A percentile compares a stretch with the other conserved stretches of the same genome.
Evolutionary conservation across 2,888 invertebrate species (phyloP).

Genomic region (Aquatica leii): DNA sequence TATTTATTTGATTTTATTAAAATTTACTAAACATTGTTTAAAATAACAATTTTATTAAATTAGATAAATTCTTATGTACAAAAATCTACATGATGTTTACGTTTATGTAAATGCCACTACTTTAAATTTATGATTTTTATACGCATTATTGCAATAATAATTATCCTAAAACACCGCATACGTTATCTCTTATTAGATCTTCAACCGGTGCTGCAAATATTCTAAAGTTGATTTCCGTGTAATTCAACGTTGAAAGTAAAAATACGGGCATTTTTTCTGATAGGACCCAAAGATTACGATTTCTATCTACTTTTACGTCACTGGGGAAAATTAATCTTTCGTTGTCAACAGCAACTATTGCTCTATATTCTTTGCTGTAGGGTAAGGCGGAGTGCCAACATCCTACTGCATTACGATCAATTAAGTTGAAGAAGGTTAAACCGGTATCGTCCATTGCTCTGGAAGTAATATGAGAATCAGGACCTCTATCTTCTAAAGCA

Average conservation of each 20-base stretch:
- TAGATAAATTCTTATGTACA: too few species aligned
- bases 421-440: constrained; percentile 77
- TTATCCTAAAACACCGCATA: constrained; percentile 66
- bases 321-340: constrained; percentile 79
- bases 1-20: too few species aligned
- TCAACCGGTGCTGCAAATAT: constrained; percentile 76
- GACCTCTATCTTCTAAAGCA: constrained; percentile 71
- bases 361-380: constrained; percentile 72
- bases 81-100: too few species aligned
- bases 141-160: background rate
- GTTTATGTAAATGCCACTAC: too few species aligned
- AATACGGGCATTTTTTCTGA: constrained; percentile 86
- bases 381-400: constrained; percentile 80
- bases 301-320: constrained; percentile 79
- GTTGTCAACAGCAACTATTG: constrained; percentile 77
- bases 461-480: constrained; percentile 74
- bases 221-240: constrained; percentile 80
- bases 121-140: too few species aligned
- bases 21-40: too few species aligned
- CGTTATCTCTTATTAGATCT: constrained; percentile 72
- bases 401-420: constrained; percentile 83
- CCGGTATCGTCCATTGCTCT: constrained; percentile 77
- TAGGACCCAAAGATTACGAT: constrained; percentile 79
- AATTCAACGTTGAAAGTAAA: constrained; percentile 71
- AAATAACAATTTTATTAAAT: too few species aligned